A percentile compares a stretch with the other conserved stretches of the same genome.
Conservation (phyloP, 1,140 invertebrate species). For the Temnothorax curvispinosus region DNA sequence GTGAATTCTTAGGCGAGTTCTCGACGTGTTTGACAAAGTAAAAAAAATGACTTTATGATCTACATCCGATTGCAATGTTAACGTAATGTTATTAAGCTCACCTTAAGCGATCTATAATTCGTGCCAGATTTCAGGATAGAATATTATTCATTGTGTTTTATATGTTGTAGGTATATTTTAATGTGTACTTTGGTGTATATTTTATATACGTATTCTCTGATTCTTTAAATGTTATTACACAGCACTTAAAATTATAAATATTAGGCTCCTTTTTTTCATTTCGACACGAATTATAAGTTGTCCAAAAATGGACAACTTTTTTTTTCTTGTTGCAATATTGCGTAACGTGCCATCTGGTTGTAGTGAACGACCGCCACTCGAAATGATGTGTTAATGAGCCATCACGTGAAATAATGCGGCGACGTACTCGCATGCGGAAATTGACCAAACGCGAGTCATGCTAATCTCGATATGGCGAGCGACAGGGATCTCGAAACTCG, state of each 20-base stretch:
- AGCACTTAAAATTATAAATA: not conserved
- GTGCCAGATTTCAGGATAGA: not conserved
- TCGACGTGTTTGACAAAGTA: not conserved
- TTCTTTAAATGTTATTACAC: not conserved
- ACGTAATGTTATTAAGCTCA: not conserved
- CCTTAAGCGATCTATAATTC: not conserved
- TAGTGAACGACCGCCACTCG: not conserved
- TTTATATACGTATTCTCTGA: not conserved
- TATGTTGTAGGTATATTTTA: not conserved
- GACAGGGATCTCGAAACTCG: not conserved
- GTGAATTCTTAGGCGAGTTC: not conserved
- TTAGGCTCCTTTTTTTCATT: not conserved
- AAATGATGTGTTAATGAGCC: constrained; percentile 21
- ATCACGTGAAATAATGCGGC: constrained; percentile 18
- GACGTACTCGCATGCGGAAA: constrained; percentile 10
- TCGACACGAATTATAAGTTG: constrained; percentile 5
- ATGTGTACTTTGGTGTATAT: not conserved
- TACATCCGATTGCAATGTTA: not conserved
- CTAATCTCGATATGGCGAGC: constrained; percentile 22
- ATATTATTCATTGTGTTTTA: not conserved
- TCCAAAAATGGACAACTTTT: not conserved
- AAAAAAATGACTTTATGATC: not conserved
- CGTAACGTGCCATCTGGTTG: not conserved
- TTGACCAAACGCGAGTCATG: constrained; percentile 9
- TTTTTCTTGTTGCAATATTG: constrained; percentile 21